These are phyloP conservation scores for Lophochroa leadbeateri DNA, from an alignment of 2,113 vertebrate species.

Conservation along the genomic window DNA sequence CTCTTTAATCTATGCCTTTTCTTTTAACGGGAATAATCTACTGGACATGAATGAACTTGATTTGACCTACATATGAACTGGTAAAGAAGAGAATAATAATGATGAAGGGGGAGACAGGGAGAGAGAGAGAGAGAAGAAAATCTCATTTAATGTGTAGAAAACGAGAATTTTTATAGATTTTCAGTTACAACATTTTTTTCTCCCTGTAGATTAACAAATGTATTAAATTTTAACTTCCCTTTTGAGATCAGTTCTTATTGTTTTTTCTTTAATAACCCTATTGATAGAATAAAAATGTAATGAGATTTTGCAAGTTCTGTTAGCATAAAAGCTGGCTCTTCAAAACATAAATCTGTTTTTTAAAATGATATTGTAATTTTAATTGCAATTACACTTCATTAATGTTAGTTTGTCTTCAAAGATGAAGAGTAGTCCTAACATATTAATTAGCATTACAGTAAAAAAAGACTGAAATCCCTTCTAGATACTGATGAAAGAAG, in stretches of 20 bases:
- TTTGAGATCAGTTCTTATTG: neutral
- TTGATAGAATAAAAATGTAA: neutral
- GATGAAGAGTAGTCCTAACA: neutral
- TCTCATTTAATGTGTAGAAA: neutral
- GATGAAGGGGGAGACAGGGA: neutral
- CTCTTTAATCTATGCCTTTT: constrained; percentile 55
- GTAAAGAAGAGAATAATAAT: neutral
- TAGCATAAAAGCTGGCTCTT: neutral
- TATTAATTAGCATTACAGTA: neutral
- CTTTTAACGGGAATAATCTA: constrained; percentile 76
- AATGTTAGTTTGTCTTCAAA: neutral
- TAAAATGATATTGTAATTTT: neutral
- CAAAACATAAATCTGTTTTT: neutral
- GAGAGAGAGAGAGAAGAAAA: neutral
- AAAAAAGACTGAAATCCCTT: neutral
- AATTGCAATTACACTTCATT: neutral
- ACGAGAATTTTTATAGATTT: neutral
- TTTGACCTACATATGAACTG: constrained; percentile 80
- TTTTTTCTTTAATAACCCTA: neutral
- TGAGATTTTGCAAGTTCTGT: neutral
- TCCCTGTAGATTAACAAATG: neutral
- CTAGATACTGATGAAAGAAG: neutral
- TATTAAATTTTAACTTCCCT: neutral
- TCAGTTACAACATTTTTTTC: neutral
- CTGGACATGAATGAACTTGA: constrained; percentile 76